Base-by-base conservation (phyloP, 2,113 vertebrate species). In the Apus apus region DNA sequence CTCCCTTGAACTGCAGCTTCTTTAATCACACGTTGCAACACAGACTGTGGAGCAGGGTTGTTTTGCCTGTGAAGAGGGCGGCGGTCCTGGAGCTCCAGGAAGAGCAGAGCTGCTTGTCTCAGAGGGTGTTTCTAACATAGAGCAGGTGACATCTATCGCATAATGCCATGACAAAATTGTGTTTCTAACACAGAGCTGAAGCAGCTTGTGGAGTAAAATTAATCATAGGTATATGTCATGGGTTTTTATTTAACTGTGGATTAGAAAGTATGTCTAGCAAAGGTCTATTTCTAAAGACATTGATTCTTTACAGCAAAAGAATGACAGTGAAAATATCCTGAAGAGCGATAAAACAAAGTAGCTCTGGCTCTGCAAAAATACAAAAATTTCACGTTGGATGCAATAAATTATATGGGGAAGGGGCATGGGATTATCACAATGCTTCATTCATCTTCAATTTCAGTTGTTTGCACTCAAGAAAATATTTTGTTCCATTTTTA, bases 11-110 rank as follows among this genome's bases (percentile, higher is more conserved):
- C 21, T 43, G 70, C 78, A 82, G n/a, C 53, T 26, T n/a, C 51
- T 85, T 62, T 26, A 26, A 30, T 15, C 23, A 5, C 36, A 19
- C 3, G 1, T 32, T 66, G 15, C 56, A 38, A 16, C 29, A 38
- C 1, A 3, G 40, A 10, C 62, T 32, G 13, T 38, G 34, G 36
- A 73, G 22, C 3, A 0, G 1, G 7, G 10, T 51, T 0, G 0
- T 57, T 34, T 13, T 65, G 58, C 50, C 30, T 46, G 12, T 32
- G 50, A 58, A 64, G 1, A 29, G 34, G 38, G 62, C 65, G 61
- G 51, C 61, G 70, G 29, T 58, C n/a, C 51, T 71, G 61, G 18
- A 29, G 56, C 66, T 57, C 22, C 8, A 7, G 30, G 14, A 51
- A 50, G 22, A 51, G 51, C 66, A 66, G 61, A 65, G 13, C 66